Evolutionary conservation across 2,797 vertebrate species (phyloP).

Genomic region (Gallinago solitaria): DNA sequence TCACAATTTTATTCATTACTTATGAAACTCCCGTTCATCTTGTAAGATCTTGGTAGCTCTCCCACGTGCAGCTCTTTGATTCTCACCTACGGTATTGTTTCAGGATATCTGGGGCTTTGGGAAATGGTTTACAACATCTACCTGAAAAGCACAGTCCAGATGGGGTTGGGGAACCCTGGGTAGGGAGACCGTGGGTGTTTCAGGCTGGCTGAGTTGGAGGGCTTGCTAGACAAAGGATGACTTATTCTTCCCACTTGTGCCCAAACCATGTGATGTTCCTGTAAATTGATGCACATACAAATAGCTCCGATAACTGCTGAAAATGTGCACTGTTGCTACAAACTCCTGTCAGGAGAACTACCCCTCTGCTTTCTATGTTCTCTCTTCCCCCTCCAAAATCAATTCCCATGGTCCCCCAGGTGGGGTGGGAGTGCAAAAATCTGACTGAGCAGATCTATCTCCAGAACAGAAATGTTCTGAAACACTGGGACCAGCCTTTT

Average conservation of each 20-base stretch:
- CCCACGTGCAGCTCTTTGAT: neutral
- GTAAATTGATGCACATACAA: neutral
- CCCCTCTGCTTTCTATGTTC: neutral
- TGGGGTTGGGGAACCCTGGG: neutral
- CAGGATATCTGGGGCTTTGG: neutral
- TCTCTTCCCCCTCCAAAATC: neutral
- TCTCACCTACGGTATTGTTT: fast-evolving
- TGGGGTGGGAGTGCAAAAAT: neutral
- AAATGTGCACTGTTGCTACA: neutral
- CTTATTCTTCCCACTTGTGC: neutral
- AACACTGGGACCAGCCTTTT: neutral
- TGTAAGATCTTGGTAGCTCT: neutral
- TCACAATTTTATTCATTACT: neutral
- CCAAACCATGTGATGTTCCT: neutral
- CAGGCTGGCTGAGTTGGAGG: neutral
- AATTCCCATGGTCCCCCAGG: neutral
- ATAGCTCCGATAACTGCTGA: neutral
- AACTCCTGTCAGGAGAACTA: neutral
- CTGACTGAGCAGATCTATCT: neutral
- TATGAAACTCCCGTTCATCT: neutral
- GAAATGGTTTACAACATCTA: neutral
- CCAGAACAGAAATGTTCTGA: neutral
- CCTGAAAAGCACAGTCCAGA: conserved; percentile 2
- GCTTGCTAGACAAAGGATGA: conserved; percentile 9
- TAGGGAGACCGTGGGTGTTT: neutral